Evolutionary conservation across 2,888 invertebrate genomes (phyloP).

Genomic region (Polydrusus pterygomalis): DNA sequence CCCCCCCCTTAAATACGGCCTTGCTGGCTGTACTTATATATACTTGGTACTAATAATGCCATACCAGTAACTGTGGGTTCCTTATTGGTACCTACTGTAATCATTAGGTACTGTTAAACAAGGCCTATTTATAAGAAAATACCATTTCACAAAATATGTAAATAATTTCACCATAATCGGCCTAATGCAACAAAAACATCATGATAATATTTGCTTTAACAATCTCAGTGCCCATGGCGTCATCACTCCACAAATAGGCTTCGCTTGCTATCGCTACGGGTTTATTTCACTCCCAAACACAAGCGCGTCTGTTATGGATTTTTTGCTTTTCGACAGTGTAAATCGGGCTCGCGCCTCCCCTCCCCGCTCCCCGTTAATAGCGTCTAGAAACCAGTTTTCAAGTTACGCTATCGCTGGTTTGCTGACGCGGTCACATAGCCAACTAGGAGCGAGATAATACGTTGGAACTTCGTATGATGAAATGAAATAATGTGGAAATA

Average conservation of each 20-base stretch:
- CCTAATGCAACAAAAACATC: not conserved
- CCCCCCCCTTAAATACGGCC: too few relatives aligned
- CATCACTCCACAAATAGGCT: constrained; percentile 25
- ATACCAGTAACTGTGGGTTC: too few relatives aligned
- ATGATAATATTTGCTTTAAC: constrained; percentile 31
- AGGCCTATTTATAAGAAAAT: too few relatives aligned
- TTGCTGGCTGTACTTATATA: too few relatives aligned
- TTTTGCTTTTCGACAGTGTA: constrained; percentile 58
- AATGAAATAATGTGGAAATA: constrained; percentile 31
- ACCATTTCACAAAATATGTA: not conserved
- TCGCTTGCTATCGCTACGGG: too few relatives aligned
- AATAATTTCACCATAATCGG: constrained; percentile 3
- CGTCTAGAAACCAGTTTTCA: constrained; percentile 60
- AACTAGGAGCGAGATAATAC: constrained; percentile 54
- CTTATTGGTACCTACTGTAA: too few relatives aligned
- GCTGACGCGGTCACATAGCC: constrained; percentile 57
- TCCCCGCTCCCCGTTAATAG: constrained; percentile 37
- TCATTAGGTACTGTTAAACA: too few relatives aligned
- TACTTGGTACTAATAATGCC: too few relatives aligned
- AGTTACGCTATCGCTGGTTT: constrained; percentile 60
- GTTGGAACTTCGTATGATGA: constrained; percentile 28
- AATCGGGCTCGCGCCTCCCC: constrained; percentile 57
- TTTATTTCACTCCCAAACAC: constrained; percentile 12
- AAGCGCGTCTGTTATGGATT: constrained; percentile 61
- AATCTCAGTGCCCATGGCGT: constrained; percentile 37